Conservation (phyloP, 2,113 vertebrate species). For the Anoura caudifer region DNA sequence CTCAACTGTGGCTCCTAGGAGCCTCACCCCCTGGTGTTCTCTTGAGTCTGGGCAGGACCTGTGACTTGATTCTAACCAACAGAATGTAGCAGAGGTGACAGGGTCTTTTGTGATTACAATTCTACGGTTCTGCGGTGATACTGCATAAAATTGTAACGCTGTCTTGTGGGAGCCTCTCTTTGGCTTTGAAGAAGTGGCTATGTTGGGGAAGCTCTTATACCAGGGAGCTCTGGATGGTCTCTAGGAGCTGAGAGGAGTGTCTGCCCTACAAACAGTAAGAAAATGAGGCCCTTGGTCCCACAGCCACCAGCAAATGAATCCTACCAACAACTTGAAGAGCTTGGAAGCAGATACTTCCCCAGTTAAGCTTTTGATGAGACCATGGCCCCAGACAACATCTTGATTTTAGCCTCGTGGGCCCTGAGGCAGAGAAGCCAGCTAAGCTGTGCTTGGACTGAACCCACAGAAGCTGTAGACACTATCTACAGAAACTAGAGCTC, state of each 20-base stretch:
- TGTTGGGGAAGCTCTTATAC: no score
- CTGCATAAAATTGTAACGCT: not conserved
- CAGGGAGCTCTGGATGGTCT: not conserved
- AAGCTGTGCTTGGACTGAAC: not conserved
- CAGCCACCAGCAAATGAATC: not conserved
- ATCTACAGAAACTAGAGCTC: not conserved
- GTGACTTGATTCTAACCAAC: not conserved
- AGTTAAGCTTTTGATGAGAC: not conserved
- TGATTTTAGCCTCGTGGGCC: not conserved
- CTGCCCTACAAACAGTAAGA: not conserved
- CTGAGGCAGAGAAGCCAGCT: not conserved
- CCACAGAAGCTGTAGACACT: not conserved
- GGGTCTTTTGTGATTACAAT: not conserved
- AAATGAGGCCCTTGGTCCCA: not conserved
- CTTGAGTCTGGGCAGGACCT: not conserved
- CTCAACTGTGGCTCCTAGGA: not conserved
- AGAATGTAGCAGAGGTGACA: not conserved
- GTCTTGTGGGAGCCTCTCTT: not conserved
- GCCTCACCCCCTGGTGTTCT: not conserved
- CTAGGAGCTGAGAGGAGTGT: not conserved
- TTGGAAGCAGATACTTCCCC: not conserved
- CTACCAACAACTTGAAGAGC: not conserved
- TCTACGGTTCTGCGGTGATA: not conserved
- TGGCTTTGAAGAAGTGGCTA: not conserved
- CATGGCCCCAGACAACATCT: not conserved